Evolutionary conservation across 2,888 invertebrate genomes (phyloP).

Genomic region (Mesochorus sp.): DNA sequence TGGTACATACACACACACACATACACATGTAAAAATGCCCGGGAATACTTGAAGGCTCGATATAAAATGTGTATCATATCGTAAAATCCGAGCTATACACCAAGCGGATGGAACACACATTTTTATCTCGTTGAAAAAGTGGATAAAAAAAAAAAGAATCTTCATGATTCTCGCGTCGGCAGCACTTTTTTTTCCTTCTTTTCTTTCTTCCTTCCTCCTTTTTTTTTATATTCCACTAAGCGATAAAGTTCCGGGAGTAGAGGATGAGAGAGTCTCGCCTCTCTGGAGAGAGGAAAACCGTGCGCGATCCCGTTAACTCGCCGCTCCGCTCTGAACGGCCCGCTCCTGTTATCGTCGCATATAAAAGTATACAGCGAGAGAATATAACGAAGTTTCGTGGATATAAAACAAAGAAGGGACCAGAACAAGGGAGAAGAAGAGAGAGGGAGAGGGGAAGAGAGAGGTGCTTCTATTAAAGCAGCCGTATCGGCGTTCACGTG

Average conservation of each 20-base stretch:
- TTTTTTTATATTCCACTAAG: not conserved
- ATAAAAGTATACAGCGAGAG: conserved; percentile 40
- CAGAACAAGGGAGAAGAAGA: not conserved
- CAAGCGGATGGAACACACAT: too few species aligned
- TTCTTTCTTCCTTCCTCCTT: too few species aligned
- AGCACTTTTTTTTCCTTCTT: conserved; percentile 19
- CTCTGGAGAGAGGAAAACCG: not conserved
- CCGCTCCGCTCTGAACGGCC: conserved; percentile 8
- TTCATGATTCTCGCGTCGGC: conserved; percentile 14
- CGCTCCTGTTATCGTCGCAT: conserved; percentile 15
- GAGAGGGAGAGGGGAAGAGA: not conserved
- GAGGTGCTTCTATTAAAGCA: conserved; percentile 26
- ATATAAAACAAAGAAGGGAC: too few species aligned
- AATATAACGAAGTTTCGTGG: conserved; percentile 47
- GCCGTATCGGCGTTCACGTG: conserved; percentile 14
- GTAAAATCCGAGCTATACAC: conserved; percentile 12
- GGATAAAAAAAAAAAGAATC: conserved; percentile 13
- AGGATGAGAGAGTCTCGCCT: conserved; percentile 16
- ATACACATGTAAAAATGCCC: not conserved
- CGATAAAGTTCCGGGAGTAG: conserved; percentile 34
- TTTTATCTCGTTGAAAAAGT: conserved; percentile 26
- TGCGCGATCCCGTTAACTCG: conserved; percentile 31
- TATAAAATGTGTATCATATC: conserved; percentile 2
- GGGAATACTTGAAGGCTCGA: too few species aligned
- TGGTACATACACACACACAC: not conserved